Evolutionary conservation across 2,888 invertebrate species (phyloP).

Genomic region (Stegana nigrithorax): DNA sequence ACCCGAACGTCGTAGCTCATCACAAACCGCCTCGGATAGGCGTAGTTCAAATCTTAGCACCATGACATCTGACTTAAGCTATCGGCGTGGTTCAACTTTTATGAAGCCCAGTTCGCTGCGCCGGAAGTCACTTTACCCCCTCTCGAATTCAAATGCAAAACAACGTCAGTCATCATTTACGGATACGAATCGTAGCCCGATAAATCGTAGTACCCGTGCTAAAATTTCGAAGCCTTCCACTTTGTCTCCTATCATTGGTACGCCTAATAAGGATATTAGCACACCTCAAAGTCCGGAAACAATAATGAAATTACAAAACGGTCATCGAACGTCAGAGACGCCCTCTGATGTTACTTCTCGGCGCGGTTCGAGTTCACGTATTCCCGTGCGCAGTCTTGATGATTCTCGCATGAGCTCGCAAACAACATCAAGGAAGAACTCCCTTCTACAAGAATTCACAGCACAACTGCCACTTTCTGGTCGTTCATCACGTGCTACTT

Average conservation of each 20-base stretch:
- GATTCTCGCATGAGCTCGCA: constrained; percentile 39
- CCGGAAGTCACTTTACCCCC: constrained; percentile 42
- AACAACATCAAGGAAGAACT: constrained; percentile 43
- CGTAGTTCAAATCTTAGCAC: constrained; percentile 67
- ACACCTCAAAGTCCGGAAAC: constrained; percentile 53
- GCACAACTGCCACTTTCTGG: constrained; percentile 38
- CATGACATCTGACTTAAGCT: constrained; percentile 66
- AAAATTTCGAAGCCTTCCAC: constrained; percentile 66
- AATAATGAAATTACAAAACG: constrained; percentile 37
- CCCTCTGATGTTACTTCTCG: constrained; percentile 47
- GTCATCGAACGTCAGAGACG: constrained; percentile 29
- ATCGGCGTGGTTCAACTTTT: constrained; percentile 54
- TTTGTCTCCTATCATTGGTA: constrained; percentile 67
- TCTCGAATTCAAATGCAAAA: constrained; percentile 26
- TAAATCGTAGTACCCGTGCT: constrained; percentile 34
- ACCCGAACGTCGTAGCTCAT: constrained; percentile 66
- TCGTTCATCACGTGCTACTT: constrained; percentile 47
- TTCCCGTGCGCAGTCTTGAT: constrained; percentile 56
- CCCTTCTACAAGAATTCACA: constrained; percentile 53
- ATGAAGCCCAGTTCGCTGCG: constrained; percentile 26
- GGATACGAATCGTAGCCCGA: constrained; percentile 31
- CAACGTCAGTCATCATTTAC: constrained; percentile 31
- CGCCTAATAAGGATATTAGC: constrained; percentile 66
- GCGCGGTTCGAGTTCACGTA: constrained; percentile 62
- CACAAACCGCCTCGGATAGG: constrained; percentile 65